These are phyloP conservation scores for Diploscapter pachys DNA, from an alignment of 1,140 invertebrate species.

Conservation along the genomic window DNA sequence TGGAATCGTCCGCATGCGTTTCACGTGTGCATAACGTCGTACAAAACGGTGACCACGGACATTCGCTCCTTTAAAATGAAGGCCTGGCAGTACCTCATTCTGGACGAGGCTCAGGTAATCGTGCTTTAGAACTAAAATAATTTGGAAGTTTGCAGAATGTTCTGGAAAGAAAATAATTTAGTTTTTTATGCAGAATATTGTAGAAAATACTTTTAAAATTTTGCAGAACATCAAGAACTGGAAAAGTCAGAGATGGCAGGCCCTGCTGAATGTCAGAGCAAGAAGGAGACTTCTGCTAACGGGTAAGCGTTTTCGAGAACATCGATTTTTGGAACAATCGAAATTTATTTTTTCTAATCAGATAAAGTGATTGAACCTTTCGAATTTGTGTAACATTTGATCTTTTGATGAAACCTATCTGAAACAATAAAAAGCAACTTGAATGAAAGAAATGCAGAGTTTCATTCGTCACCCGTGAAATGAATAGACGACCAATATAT, in stretches of 20 bases:
- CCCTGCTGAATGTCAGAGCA: slow-evolving; percentile 87
- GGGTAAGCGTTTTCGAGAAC: not conserved
- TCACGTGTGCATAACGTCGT: slow-evolving; percentile 98
- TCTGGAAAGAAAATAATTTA: too few relatives aligned
- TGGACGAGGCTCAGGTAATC: slow-evolving; percentile 85
- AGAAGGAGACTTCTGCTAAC: slow-evolving; percentile 86
- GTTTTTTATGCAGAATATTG: too few relatives aligned
- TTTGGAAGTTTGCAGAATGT: too few relatives aligned
- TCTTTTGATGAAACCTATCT: not conserved
- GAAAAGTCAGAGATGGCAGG: slow-evolving; percentile 96
- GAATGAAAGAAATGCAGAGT: not conserved
- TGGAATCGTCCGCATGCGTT: slow-evolving; percentile 99
- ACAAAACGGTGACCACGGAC: slow-evolving; percentile 97
- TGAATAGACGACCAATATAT: too few relatives aligned
- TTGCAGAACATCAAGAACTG: slow-evolving; percentile 92
- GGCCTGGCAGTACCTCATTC: slow-evolving; percentile 97
- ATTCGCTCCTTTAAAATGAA: slow-evolving; percentile 85
- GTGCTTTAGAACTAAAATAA: too few relatives aligned
- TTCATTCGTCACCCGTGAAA: too few relatives aligned
- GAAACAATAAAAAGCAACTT: not conserved
- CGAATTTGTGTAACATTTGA: too few relatives aligned
- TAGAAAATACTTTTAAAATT: too few relatives aligned
- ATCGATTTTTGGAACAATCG: not conserved
- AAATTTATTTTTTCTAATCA: not conserved
- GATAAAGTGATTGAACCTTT: not conserved